Conservation (phyloP, 2,113 vertebrate genomes). For the Chauna torquata region DNA sequence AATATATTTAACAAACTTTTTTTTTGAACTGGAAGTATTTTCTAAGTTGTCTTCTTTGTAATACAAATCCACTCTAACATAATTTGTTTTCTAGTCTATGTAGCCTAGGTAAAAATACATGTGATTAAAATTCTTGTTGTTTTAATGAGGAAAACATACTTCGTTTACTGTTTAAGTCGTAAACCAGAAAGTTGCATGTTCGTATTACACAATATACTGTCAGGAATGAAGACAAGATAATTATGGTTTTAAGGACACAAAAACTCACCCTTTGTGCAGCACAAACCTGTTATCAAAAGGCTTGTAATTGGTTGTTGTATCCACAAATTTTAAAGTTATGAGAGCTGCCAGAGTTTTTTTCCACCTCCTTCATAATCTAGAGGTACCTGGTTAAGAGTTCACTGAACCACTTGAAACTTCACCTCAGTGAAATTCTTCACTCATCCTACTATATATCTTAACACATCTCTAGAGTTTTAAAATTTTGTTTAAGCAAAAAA, state of each 20-base stretch:
- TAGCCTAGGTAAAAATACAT: conserved; percentile 43
- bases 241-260: conserved; percentile 72
- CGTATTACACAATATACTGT: conserved; percentile 72
- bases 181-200: conserved; percentile 44
- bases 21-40: not conserved
- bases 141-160: conserved; percentile 69
- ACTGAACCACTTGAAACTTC: not conserved
- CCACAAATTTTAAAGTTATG: conserved; percentile 68
- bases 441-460: not conserved
- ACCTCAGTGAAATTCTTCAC: not conserved
- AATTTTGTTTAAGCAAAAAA: not conserved
- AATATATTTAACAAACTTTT: not conserved
- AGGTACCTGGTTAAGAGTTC: conserved; percentile 13
- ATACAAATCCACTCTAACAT: not conserved
- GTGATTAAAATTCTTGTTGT: conserved; percentile 59
- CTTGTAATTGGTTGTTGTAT: conserved; percentile 77
- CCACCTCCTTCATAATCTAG: not conserved
- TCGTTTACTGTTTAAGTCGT: conserved; percentile 44
- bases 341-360: conserved; percentile 66
- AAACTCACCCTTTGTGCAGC: conserved; percentile 62
- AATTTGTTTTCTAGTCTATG: conserved; percentile 4
- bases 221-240: conserved; percentile 78
- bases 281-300: conserved; percentile 77
- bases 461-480: not conserved
- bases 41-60: not conserved